These are phyloP conservation scores for Lepilemur septentrionalis DNA, from an alignment of 2,797 vertebrate genomes.

Conservation along the genomic window DNA sequence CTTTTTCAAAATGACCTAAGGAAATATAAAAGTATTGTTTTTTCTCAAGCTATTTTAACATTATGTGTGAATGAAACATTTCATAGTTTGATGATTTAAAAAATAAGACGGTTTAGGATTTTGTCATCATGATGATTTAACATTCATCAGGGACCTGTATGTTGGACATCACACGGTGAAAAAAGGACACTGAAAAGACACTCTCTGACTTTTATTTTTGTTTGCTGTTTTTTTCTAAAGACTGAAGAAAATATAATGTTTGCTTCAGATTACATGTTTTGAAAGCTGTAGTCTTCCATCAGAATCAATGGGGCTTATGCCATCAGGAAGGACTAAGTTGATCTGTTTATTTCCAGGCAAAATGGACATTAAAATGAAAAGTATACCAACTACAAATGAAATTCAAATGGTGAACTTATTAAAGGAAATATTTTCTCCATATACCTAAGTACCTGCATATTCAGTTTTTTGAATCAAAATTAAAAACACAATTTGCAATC, in stretches of 20 bases:
- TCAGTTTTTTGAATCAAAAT: neutral
- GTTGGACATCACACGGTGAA: rapidly evolving
- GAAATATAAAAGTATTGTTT: slow-evolving; percentile 41
- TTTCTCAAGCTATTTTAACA: slow-evolving; percentile 45
- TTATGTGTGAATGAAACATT: slow-evolving; percentile 30
- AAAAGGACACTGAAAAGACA: neutral
- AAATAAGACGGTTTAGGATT: slow-evolving; percentile 35
- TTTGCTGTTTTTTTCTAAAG: slow-evolving; percentile 32
- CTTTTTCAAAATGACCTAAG: slow-evolving; percentile 73
- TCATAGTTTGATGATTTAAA: slow-evolving; percentile 60
- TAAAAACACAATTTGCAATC: neutral
- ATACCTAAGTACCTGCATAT: neutral
- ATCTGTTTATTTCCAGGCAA: neutral
- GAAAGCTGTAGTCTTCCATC: neutral
- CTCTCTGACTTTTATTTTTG: neutral
- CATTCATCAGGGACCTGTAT: neutral
- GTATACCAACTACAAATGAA: neutral
- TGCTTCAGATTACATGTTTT: neutral
- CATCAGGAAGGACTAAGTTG: neutral
- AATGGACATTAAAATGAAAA: neutral
- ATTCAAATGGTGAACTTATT: neutral
- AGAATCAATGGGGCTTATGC: neutral
- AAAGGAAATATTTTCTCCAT: neutral
- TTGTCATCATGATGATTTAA: slow-evolving; percentile 42
- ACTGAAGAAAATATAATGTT: slow-evolving; percentile 25